phyloP scores from a whole-genome alignment of 1,140 invertebrate species.

The Rhynchophorus ferrugineus region DNA sequence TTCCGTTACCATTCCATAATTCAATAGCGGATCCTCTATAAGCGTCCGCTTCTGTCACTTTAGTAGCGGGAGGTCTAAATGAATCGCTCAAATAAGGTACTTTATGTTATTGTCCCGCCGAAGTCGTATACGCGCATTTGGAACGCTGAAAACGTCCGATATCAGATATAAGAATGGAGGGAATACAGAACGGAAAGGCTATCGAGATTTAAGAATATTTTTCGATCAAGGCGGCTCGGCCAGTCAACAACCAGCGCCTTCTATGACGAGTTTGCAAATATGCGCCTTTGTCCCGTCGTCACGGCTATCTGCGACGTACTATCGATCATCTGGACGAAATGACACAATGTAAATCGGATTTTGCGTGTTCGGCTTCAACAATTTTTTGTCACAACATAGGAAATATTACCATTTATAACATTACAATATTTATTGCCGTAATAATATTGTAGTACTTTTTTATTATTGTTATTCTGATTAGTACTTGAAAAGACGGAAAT shows the following conservation, averaged over 20 bases:
- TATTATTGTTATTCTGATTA: no score
- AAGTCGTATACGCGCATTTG: slow-evolving; percentile 13
- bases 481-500: no score
- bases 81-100: slow-evolving; percentile 14
- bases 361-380: no score
- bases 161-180: slow-evolving; percentile 12
- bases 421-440: no score
- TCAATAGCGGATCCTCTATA: slow-evolving; percentile 11
- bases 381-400: no score
- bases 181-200: slow-evolving; percentile 10
- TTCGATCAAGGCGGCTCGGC: slow-evolving; percentile 21
- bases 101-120: slow-evolving; percentile 17
- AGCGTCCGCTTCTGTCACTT: slow-evolving; percentile 13
- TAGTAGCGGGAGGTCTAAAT: slow-evolving; percentile 24
- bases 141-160: slow-evolving; percentile 8
- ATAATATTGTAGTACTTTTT: no score
- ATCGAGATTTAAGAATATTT: slow-evolving; percentile 30
- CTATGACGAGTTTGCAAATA: slow-evolving; percentile 31
- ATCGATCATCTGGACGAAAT: slow-evolving; percentile 24
- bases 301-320: slow-evolving; percentile 15
- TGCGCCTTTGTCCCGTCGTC: slow-evolving; percentile 24
- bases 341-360: neutral
- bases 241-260: slow-evolving; percentile 24
- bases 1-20: slow-evolving; percentile 8
- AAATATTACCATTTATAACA: no score